Base-by-base conservation (phyloP, 2,113 vertebrate genomes). In the Arenaria interpres region DNA sequence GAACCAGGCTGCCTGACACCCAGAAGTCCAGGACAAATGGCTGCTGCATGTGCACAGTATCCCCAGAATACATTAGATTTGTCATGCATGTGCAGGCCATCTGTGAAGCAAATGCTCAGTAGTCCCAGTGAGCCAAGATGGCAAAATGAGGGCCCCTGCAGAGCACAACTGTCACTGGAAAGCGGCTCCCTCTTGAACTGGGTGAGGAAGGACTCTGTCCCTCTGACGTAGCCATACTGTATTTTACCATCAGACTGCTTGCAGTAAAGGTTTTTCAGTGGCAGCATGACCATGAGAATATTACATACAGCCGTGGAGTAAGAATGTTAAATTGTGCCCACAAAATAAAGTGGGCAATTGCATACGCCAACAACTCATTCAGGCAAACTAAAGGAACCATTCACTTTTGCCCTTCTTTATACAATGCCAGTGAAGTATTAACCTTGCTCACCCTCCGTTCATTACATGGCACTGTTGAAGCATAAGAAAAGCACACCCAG, bases 31-130 rank as follows among this genome's bases (percentile, higher is more conserved):
- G 95, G 54, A 90, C 85, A 69, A 73, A 75, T 41, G 45, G 59
- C 88, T 66, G 57, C 67, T 77, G 82, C 71, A 0, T 33, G 78
- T 18, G 78, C 92, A 46, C 48, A 7, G 74, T 32, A 62, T 0
- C 27, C 41, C 81, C 72, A 32, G 93, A 80, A 41, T 46, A 45
- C 68, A 59, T 69, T 85, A 57, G 73, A 53, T 94, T 57, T 63
- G 91, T 46, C 91, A 87, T 43, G 96, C 94, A 53, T 81, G 89
- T 85, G 91, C 83, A 7, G 80, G 23, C 96, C 96, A 93, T 91
- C 94, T 95, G 96, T 43, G 94, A 68, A 91, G 50, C 48, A 59
- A 85, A 67, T 24, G 77, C 82, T 90, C 53, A 2, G 64, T 39
- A 85, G 64, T 33, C 56, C 51, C 84, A 53, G 62, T 4, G 37